Percentiles rank a stretch among this genome's conserved stretches.
These are phyloP conservation scores for Ips nitidus DNA, from an alignment of 1,140 invertebrate species.

Conservation along the genomic window DNA sequence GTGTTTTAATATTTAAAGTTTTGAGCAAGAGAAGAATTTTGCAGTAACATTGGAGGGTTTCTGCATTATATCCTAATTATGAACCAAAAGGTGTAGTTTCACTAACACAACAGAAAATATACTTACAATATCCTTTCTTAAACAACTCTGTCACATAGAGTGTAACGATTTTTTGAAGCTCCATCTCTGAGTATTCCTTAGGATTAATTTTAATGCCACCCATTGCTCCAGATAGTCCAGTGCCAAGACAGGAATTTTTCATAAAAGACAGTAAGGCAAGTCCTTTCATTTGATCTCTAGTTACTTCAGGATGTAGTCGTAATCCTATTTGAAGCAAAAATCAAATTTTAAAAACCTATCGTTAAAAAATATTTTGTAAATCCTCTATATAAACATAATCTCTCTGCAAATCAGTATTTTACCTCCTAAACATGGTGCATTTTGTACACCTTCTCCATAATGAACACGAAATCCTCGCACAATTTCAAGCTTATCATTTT, in stretches of 20 bases:
- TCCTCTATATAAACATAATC: too few species aligned
- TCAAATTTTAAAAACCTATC: too few species aligned
- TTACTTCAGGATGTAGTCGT: constrained; percentile 71
- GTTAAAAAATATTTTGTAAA: too few species aligned
- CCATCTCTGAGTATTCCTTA: constrained; percentile 69
- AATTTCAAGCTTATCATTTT: constrained; percentile 76
- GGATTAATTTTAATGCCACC: constrained; percentile 88
- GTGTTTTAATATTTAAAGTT: too few species aligned
- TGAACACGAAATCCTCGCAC: constrained; percentile 81
- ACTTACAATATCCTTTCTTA: constrained; percentile 61
- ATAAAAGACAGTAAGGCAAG: constrained; percentile 86
- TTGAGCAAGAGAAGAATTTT: too few species aligned
- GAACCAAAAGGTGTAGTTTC: too few species aligned
- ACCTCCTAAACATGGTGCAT: constrained; percentile 50
- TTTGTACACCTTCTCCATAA: constrained; percentile 59
- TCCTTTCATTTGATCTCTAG: constrained; percentile 78
- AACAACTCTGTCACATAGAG: constrained; percentile 79
- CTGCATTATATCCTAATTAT: neutral
- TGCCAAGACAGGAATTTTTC: constrained; percentile 76
- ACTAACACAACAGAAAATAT: too few species aligned
- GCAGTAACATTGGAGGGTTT: neutral
- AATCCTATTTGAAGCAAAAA: constrained; percentile 63
- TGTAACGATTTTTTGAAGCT: constrained; percentile 84
- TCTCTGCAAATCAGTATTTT: too few species aligned
- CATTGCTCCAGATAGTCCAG: constrained; percentile 81